Evolutionary conservation across 1,140 invertebrate species (phyloP).

Genomic region (Atta colombica): DNA sequence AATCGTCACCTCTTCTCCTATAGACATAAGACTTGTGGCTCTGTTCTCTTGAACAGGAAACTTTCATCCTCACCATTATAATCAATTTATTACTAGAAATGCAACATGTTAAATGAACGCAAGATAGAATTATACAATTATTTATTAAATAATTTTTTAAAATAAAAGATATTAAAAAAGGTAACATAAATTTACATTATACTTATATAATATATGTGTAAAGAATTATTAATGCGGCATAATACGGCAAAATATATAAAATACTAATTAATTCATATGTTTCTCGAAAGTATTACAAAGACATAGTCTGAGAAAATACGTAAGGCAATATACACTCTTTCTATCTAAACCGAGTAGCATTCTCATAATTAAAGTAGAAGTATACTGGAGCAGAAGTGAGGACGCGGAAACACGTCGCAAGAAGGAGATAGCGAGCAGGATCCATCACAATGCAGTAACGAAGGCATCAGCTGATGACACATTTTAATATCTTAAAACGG

Average conservation of each 20-base stretch:
- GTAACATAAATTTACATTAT: not conserved
- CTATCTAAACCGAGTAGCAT: slow-evolving; percentile 53
- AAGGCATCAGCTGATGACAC: slow-evolving; percentile 85
- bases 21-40: slow-evolving; percentile 24
- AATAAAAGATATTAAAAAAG: not conserved
- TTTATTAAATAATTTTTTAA: not conserved
- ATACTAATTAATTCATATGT: slow-evolving; percentile 1
- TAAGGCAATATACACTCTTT: slow-evolving; percentile 4
- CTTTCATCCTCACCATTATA: slow-evolving; percentile 24
- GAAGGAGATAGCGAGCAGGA: slow-evolving; percentile 58
- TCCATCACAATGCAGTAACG: slow-evolving; percentile 81
- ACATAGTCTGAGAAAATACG: slow-evolving; percentile 17
- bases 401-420: slow-evolving; percentile 41
- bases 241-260: not conserved
- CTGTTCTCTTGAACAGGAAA: not conserved
- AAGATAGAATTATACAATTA: not conserved
- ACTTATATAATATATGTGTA: not conserved
- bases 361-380: slow-evolving; percentile 73
- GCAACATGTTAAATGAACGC: not conserved
- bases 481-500: slow-evolving; percentile 86
- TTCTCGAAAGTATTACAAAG: not conserved
- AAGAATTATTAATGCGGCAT: not conserved
- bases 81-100: not conserved
- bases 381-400: slow-evolving; percentile 23
- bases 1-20: slow-evolving; percentile 66